Conservation (phyloP, 2,888 invertebrate genomes). For the Mesoligia furuncula region DNA sequence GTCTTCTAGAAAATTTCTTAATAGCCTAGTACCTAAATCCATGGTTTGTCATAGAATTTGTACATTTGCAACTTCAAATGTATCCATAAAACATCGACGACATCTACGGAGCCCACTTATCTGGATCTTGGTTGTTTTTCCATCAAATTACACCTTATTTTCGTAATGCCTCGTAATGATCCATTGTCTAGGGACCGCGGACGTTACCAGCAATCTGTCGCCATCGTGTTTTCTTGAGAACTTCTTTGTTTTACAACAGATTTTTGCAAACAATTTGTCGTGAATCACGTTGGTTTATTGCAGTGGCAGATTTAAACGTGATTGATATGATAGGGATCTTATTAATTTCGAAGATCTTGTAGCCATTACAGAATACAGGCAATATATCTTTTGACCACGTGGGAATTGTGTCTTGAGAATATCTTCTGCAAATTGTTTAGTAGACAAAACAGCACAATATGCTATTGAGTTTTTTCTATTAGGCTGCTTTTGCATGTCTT, state of each 20-base stretch:
- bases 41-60: not conserved
- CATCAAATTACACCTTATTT: slow-evolving; percentile 71
- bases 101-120: slow-evolving; percentile 37
- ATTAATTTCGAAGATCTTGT: slow-evolving; percentile 9
- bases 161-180: slow-evolving; percentile 66
- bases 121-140: slow-evolving; percentile 37
- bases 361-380: slow-evolving; percentile 10
- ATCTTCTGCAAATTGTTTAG: slow-evolving; percentile 2
- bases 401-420: slow-evolving; percentile 18
- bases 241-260: slow-evolving; percentile 54
- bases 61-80: not conserved
- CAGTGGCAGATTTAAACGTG: slow-evolving; percentile 15
- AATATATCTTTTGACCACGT: slow-evolving; percentile 12
- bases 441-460: not conserved
- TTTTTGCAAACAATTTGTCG: slow-evolving; percentile 49
- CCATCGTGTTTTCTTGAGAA: slow-evolving; percentile 50
- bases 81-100: not conserved
- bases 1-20: not conserved
- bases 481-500: not conserved
- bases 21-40: not conserved
- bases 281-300: slow-evolving; percentile 33
- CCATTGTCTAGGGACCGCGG: slow-evolving; percentile 63
- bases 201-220: slow-evolving; percentile 54
- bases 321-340: slow-evolving; percentile 40
- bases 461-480: too few species aligned